Percentiles rank a stretch among this genome's conserved stretches.
Evolutionary conservation across 2,113 vertebrate species (phyloP).

Genomic region (Aspiorhynchus laticeps): DNA sequence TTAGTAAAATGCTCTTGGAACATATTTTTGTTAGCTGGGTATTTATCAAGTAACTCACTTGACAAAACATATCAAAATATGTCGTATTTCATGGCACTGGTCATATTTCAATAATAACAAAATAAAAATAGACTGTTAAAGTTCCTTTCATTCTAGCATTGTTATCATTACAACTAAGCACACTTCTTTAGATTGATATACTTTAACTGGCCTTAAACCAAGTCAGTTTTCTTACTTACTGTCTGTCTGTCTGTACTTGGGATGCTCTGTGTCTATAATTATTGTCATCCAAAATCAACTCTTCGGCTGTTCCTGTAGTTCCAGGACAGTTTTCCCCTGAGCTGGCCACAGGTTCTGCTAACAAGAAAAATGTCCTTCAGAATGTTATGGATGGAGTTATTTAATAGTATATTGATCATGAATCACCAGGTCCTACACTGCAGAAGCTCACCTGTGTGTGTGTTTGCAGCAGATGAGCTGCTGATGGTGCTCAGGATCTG

Average conservation of each 20-base stretch:
- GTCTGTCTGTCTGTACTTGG: constrained; percentile 57
- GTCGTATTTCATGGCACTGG: not conserved
- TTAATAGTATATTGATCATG: not conserved
- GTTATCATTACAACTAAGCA: not conserved
- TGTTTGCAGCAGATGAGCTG: constrained; percentile 49
- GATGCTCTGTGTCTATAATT: constrained; percentile 10
- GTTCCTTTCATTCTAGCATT: not conserved
- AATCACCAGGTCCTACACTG: constrained; percentile 43
- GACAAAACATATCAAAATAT: not conserved
- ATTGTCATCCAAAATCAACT: constrained; percentile 19
- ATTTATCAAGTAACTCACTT: too few relatives aligned
- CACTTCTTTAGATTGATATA: not conserved
- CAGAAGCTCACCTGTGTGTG: constrained; percentile 53
- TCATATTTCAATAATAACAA: not conserved
- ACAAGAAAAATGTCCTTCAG: not conserved
- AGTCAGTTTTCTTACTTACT: constrained; percentile 4
- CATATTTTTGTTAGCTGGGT: too few relatives aligned
- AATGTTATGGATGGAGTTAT: not conserved
- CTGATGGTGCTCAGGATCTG: constrained; percentile 80
- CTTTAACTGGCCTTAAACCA: not conserved
- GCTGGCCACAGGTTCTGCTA: constrained; percentile 3
- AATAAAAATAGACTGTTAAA: not conserved
- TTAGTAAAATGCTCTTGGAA: too few relatives aligned
- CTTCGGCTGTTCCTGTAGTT: constrained; percentile 29
- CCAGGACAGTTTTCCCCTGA: constrained; percentile 25